Evolutionary conservation across 2,888 invertebrate genomes (phyloP).

Genomic region (Electrophaes corylata): DNA sequence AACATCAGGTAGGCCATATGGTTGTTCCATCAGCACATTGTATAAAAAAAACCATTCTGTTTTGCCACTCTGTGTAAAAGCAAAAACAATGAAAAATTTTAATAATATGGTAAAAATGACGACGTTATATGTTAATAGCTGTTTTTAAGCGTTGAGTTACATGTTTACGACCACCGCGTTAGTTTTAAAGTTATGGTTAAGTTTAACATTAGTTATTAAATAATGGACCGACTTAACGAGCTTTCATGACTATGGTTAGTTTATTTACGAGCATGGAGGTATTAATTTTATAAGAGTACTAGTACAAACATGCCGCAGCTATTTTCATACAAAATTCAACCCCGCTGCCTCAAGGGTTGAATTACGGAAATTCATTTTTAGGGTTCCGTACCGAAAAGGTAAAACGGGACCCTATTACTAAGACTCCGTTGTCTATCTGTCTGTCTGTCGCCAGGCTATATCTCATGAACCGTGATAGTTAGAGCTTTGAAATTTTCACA

Average conservation of each 20-base stretch:
- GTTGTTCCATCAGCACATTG: no score
- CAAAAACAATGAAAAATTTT: slow-evolving; percentile 30
- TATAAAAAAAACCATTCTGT: neutral
- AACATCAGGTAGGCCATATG: no score
- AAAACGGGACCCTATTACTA: no score
- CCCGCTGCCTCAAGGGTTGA: no score
- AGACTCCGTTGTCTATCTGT: no score
- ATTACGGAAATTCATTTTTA: no score
- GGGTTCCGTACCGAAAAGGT: no score
- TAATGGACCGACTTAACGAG: slow-evolving; percentile 14
- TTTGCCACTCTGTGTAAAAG: neutral
- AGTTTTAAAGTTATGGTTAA: slow-evolving; percentile 27
- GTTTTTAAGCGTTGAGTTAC: slow-evolving; percentile 39
- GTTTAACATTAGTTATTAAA: slow-evolving; percentile 21
- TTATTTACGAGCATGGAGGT: slow-evolving; percentile 16
- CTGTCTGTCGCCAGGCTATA: no score
- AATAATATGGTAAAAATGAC: slow-evolving; percentile 32
- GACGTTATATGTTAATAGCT: slow-evolving; percentile 32
- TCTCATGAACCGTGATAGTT: no score
- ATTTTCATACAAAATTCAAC: no score
- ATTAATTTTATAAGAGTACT: slow-evolving; percentile 4
- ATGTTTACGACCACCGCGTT: slow-evolving; percentile 37
- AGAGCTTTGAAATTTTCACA: no score
- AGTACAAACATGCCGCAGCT: no score
- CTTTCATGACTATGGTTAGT: slow-evolving; percentile 16